Conservation (phyloP, 92 coral and sea anemone genomes). For the Palythoa grandiflora region DNA sequence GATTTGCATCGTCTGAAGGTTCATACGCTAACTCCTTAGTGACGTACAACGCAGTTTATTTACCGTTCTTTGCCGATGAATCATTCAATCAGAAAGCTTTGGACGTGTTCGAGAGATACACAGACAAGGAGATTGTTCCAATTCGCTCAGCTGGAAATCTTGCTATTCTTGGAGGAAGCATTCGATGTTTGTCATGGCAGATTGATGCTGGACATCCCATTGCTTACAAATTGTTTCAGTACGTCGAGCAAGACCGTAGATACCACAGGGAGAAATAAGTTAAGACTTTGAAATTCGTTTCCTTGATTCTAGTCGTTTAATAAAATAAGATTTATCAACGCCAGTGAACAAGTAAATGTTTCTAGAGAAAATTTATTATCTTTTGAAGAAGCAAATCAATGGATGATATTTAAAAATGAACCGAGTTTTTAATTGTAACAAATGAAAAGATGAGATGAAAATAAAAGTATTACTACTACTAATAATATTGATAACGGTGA, state of each 20-base stretch:
- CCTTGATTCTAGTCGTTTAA: too few relatives aligned
- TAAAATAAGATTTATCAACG: too few relatives aligned
- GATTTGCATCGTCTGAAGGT: constrained; percentile 78
- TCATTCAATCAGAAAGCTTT: constrained; percentile 62
- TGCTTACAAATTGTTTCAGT: constrained; percentile 32
- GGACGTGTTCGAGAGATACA: constrained; percentile 60
- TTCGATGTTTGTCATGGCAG: constrained; percentile 91
- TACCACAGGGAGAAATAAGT: too few relatives aligned
- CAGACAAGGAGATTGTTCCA: constrained; percentile 74
- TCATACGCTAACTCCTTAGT: constrained; percentile 85
- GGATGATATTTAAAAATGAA: not conserved
- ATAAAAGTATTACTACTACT: not conserved
- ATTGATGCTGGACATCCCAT: constrained; percentile 55
- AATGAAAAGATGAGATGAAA: not conserved
- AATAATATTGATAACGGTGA: too few relatives aligned
- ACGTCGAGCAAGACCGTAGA: not conserved
- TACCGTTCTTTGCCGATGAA: constrained; percentile 69
- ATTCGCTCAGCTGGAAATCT: constrained; percentile 64
- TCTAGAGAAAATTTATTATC: not conserved
- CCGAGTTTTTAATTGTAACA: not conserved
- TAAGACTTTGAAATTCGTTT: too few relatives aligned
- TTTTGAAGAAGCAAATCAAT: not conserved
- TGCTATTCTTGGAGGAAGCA: constrained; percentile 80
- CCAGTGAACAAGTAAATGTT: too few relatives aligned
- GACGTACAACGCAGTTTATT: constrained; percentile 83